A percentile compares a stretch with the other conserved stretches of the same genome.
These are phyloP conservation scores for Bombus sylvicola DNA, from an alignment of 1,140 invertebrate species.

Conservation along the genomic window DNA sequence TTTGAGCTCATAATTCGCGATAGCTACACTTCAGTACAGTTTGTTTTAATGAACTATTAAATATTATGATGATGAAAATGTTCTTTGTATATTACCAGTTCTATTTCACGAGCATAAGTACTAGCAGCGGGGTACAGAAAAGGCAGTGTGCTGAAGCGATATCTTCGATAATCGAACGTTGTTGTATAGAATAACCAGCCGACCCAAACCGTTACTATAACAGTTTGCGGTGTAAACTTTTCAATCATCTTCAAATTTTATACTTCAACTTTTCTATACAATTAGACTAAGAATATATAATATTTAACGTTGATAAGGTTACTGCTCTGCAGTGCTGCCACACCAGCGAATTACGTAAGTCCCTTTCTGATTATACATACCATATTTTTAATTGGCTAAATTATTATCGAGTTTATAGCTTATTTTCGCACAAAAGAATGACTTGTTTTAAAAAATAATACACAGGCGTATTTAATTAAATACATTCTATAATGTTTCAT, in stretches of 20 bases:
- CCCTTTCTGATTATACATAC: neutral
- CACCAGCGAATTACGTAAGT: neutral
- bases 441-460: neutral
- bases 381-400: neutral
- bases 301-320: no score
- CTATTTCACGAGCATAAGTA: fast-evolving
- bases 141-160: fast-evolving
- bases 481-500: neutral
- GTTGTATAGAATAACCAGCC: fast-evolving
- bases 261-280: neutral
- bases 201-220: fast-evolving
- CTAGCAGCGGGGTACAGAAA: fast-evolving
- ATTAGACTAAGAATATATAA: neutral
- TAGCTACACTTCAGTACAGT: no score
- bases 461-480: no score
- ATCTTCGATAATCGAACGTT: neutral
- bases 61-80: neutral
- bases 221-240: fast-evolving
- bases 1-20: no score
- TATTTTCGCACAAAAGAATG: neutral
- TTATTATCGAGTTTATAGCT: neutral
- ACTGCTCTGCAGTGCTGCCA: neutral
- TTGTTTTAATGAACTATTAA: neutral
- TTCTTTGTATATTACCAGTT: neutral
- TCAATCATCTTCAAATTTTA: neutral